Base-by-base conservation (phyloP, 2,888 invertebrate species). In the Nysson spinosus region DNA sequence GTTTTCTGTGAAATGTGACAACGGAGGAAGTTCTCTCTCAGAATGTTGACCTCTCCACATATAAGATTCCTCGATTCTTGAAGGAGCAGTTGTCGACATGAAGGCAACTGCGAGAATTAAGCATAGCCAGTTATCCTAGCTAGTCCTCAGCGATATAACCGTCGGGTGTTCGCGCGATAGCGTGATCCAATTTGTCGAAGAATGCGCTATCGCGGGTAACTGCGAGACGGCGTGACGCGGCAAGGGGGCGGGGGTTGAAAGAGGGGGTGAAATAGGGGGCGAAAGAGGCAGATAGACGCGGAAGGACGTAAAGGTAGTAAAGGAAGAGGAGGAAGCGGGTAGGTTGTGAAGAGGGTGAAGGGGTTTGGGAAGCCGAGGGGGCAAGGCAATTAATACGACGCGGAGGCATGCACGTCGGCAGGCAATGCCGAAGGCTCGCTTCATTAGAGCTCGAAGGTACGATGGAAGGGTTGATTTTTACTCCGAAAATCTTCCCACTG, bases 111-210 rank as follows among this genome's bases (percentile, higher is more conserved):
- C 19, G 32, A 20, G 30, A 44, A 54, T 56, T 47, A 44, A 37
- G 20, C 30, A 11, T 28, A 32, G 39, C 61, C 61, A 58, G 67
- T 67, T 69, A 70, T 72, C 62, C 71, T 61, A 54, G 58, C 54
- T 35, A 57, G 54, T 69, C 60, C 60, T 69, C 54, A 65, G 61
- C 68, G 32, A 66, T 72, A 73, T 62, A 72, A 73, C 61, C 73
- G 69, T 73, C 51, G 75, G 72, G 61, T 65, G 70, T 69, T 80
- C 65, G 75, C 64, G 69, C 77, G 79, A 79, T 84, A 81, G 83
- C 84, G 83, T 83, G 83, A 83, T 84, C 83, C 82, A 84, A 84
- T 84, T 84, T 84, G 82, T 82, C 82, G 83, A 84, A 84, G 83
- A 84, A 84, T 83, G 83, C 77, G 78, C 76, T 75, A 82, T 77